These are phyloP conservation scores for Drosophila kohkoa DNA, from an alignment of 1,140 invertebrate species.

Conservation along the genomic window DNA sequence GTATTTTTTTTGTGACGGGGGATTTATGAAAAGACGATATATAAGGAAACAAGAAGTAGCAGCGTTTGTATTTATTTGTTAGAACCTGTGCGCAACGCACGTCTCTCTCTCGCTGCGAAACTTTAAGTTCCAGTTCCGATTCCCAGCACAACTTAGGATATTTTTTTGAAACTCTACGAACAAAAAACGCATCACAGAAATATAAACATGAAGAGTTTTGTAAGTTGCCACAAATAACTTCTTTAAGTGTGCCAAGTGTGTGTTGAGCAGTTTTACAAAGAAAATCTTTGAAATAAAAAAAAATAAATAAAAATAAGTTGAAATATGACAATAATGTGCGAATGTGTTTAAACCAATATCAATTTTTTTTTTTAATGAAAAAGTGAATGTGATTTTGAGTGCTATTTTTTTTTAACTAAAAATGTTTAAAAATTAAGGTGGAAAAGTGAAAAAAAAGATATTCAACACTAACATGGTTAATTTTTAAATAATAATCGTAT, in stretches of 20 bases:
- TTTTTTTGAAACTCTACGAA: slow-evolving; percentile 40
- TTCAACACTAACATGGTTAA: background rate
- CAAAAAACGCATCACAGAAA: slow-evolving; percentile 27
- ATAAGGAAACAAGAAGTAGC: slow-evolving; percentile 82
- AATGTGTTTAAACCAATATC: background rate
- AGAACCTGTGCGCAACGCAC: slow-evolving; percentile 79
- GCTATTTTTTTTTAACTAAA: background rate
- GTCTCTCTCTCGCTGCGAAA: slow-evolving; percentile 48
- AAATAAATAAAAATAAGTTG: background rate
- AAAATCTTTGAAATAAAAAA: background rate
- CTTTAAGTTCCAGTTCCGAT: slow-evolving; percentile 18
- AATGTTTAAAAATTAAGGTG: background rate
- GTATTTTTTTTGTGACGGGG: slow-evolving; percentile 19
- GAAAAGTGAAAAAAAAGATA: background rate
- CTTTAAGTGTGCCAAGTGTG: slow-evolving; percentile 12
- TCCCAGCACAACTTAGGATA: slow-evolving; percentile 40
- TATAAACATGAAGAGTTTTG: slow-evolving; percentile 76
- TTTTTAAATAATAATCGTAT: background rate
- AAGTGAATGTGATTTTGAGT: background rate
- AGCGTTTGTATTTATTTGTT: slow-evolving; percentile 81
- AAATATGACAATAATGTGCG: background rate
- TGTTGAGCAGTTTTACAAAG: background rate
- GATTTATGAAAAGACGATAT: slow-evolving; percentile 65
- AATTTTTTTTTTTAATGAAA: background rate
- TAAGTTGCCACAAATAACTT: slow-evolving; percentile 51